Evolutionary conservation across 2,888 invertebrate genomes (phyloP), one percentile per base, ranked within the genome.

Genomic region (Eutolmus rufibarbis): DNA sequence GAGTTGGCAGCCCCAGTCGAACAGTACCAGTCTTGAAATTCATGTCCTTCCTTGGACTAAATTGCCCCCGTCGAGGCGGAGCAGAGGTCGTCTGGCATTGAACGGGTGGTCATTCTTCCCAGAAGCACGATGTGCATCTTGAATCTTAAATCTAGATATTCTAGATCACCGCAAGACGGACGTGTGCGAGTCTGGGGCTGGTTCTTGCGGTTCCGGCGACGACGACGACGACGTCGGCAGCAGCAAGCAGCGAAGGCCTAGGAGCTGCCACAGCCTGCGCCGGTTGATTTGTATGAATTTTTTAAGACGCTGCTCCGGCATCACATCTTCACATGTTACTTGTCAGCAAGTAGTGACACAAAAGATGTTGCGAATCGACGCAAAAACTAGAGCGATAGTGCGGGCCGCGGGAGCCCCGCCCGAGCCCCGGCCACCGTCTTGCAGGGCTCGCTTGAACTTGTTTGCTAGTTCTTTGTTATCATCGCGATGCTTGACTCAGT

Each of bases 281-380:
- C n/a, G 78, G 23, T 87, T 87, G 88, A 87, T 89, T 81, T 88
- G 82, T 87, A 86, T 74, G 87, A 78, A 88, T 88, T 89, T 84
- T 87, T 81, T 89, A 88, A 88, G 81, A 86, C 34, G 19, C 46
- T 87, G 40, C 90, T 91, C 66, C 23, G 91, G 91, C 91, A 91
- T 92, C 92, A 91, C 91, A 91, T 91, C 90, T 90, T 91, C 91
- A 90, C 91, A 91, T 92, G 91, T 91, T 90, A 91, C 90, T 90
- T 92, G 92, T 92, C 92, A 91, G 90, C 90, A 89, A 90, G 89
- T 89, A 91, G 90, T 90, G 90, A 90, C 91, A 90, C 90, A 90
- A 89, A 89, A 89, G 89, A 89, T 89, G 81, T 87, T 76, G 84
- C 28, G 56, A 82, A 82, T 82, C 37, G 56, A 57, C 82, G 34